Conservation (phyloP, 2,113 vertebrate species). For the Thunnus maccoyii region DNA sequence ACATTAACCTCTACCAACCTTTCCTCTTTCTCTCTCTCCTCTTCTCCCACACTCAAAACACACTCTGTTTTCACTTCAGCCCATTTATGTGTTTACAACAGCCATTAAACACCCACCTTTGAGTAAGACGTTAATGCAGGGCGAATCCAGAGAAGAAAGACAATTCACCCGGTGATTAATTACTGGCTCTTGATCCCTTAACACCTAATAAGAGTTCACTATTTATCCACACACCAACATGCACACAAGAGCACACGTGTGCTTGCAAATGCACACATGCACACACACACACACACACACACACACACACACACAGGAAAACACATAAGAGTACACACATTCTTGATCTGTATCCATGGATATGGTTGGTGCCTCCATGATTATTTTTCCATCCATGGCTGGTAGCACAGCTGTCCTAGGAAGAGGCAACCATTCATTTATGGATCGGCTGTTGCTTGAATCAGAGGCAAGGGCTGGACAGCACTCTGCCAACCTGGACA, state of each 20-base stretch:
- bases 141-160: slow-evolving; percentile 23
- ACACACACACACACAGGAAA: background rate
- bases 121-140: slow-evolving; percentile 32
- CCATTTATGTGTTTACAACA: slow-evolving; percentile 53
- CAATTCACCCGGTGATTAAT: slow-evolving; percentile 49
- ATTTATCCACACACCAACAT: slow-evolving; percentile 3
- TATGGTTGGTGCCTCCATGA: slow-evolving; percentile 51
- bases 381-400: slow-evolving; percentile 65
- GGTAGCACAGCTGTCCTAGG: slow-evolving; percentile 60
- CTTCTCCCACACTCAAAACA: slow-evolving; percentile 15
- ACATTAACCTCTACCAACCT: background rate
- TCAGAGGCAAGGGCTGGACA: slow-evolving; percentile 37
- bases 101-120: slow-evolving; percentile 56
- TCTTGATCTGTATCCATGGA: slow-evolving; percentile 37
- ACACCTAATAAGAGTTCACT: slow-evolving; percentile 33
- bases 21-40: background rate
- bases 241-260: slow-evolving; percentile 1
- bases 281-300: background rate
- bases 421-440: slow-evolving; percentile 72
- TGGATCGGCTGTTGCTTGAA: slow-evolving; percentile 54
- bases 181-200: slow-evolving; percentile 42
- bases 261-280: background rate
- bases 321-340: slow-evolving; percentile 15
- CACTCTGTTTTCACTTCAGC: slow-evolving; percentile 38
- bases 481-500: slow-evolving; percentile 33